phyloP scores from a whole-genome alignment of 1,140 invertebrate genomes.

The Plutomurus gul region DNA sequence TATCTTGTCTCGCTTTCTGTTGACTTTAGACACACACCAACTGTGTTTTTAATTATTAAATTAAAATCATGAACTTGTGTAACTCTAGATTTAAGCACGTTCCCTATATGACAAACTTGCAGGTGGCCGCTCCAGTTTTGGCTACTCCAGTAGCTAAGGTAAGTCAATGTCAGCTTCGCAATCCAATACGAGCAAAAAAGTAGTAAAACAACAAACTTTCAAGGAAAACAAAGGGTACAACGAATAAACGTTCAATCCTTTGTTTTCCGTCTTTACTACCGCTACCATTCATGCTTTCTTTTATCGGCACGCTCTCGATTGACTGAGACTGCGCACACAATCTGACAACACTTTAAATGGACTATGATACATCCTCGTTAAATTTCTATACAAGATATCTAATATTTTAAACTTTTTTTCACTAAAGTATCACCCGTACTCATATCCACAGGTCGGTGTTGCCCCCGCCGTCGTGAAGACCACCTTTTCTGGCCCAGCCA shows the following conservation, averaged over 20 bases:
- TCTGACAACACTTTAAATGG: too few species aligned
- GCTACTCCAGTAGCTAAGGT: slow-evolving; percentile 7
- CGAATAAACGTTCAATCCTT: background rate
- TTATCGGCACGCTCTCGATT: background rate
- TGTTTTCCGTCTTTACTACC: background rate
- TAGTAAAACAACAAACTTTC: too few species aligned
- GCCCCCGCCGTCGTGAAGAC: slow-evolving; percentile 30
- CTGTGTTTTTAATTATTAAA: too few species aligned
- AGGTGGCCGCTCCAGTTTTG: background rate
- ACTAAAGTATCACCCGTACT: background rate
- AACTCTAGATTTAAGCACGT: background rate
- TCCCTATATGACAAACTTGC: background rate
- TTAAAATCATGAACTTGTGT: too few species aligned
- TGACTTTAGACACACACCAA: too few species aligned
- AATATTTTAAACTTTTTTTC: too few species aligned
- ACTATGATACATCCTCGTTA: too few species aligned
- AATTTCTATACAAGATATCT: too few species aligned
- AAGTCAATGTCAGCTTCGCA: background rate
- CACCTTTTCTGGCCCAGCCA: slow-evolving; percentile 27
- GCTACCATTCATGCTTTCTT: background rate
- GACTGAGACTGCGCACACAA: too few species aligned
- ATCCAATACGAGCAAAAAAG: background rate
- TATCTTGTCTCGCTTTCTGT: too few species aligned
- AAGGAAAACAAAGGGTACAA: too few species aligned
- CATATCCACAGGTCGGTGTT: background rate